Evolutionary conservation across 2,888 invertebrate species (phyloP).

Genomic region (Cheilosia soror): DNA sequence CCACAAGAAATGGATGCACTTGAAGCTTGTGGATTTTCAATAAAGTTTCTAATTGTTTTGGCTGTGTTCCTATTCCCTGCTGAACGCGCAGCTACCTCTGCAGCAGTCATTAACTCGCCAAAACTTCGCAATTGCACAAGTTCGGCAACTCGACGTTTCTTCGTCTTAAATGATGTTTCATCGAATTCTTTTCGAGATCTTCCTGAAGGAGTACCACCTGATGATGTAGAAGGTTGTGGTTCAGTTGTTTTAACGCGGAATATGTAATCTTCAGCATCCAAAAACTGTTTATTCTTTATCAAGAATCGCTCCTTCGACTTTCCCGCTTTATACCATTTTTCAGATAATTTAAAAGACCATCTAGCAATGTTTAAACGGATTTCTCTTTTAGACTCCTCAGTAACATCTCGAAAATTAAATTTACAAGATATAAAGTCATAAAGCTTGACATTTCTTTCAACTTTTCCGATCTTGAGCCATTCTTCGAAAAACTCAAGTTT

Average conservation of each 20-base stretch:
- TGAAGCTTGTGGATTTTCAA: slow-evolving; percentile 1
- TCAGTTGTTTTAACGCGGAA: neutral
- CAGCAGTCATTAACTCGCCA: too few species aligned
- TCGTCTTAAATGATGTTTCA: neutral
- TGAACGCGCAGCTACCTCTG: too few species aligned
- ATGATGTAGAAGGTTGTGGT: slow-evolving; percentile 8
- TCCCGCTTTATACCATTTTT: neutral
- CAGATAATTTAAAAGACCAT: neutral
- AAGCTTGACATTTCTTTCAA: too few species aligned
- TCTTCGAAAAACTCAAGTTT: too few species aligned
- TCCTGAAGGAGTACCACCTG: neutral
- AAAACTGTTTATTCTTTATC: neutral
- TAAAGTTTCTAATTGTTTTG: neutral
- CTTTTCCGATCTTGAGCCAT: too few species aligned
- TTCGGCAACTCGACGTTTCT: slow-evolving; percentile 1
- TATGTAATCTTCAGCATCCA: neutral
- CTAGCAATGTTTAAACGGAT: neutral
- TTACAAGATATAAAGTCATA: too few species aligned
- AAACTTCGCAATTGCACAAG: too few species aligned
- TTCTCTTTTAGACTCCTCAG: too few species aligned
- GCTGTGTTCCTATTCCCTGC: neutral
- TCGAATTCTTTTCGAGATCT: neutral
- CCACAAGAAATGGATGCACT: neutral
- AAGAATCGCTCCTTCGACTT: slow-evolving; percentile 4
- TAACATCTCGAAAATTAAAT: too few species aligned